Evolutionary conservation across 2,888 invertebrate genomes (phyloP), one percentile per base, ranked within the genome.

Genomic region (Acronicta psi): DNA sequence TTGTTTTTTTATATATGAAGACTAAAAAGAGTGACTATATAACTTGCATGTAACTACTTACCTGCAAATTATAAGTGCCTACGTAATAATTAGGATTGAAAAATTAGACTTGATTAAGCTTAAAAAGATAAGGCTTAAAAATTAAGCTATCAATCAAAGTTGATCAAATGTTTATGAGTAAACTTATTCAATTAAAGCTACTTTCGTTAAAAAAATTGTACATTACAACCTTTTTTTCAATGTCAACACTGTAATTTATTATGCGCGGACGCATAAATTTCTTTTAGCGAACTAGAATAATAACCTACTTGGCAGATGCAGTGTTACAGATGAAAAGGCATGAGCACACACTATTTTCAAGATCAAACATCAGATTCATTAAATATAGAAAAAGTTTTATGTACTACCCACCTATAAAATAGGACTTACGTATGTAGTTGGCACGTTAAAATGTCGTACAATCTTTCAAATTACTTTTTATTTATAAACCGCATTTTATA

Each of bases 231-330:
- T 50, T 44, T 59, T 58, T 58, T 58, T 50, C 29, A 54, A 45
- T 57, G 51, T 43, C 58, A 53, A 56, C 68, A 66, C 44, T 61
- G 16, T 55, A 69, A 74, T 79, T 78, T 74, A 79, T 68, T 56
- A 68, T 61, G 54, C 62, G 69, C 61, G 71, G 71, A 82, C 69
- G 31, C 77, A 82, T 83, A 81, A 80, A 83, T 83, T 78, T 79
- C 60, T 75, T 78, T 79, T 66, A 68, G 65, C 64, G 69, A 69
- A 77, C 75, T 75, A 72, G 62, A 75, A 81, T 83, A 84, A 84
- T 86, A 86, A 87, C 86, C 85, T 76, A 87, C 71, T 87, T 85
- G 87, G 85, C 87, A 79, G 67, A 63, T 69, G 78, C 72, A 76
- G 45, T 65, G 53, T 38, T 53, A 58, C 56, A 50, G 58, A 65